A percentile compares a stretch with the other conserved stretches of the same genome.
phyloP scores from a whole-genome alignment of 2,888 invertebrate species.

The Phengaris arion region DNA sequence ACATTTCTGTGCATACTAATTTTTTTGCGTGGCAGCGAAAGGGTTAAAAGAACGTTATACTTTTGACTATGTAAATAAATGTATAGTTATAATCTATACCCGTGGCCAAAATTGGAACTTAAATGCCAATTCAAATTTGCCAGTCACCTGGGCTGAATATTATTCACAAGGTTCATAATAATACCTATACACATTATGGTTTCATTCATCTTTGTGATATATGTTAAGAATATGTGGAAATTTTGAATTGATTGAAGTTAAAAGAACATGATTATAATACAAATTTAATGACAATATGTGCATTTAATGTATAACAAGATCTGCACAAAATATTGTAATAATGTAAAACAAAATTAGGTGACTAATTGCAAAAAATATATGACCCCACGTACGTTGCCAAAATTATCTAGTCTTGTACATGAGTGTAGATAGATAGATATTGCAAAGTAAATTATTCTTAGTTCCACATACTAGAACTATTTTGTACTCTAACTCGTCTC shows the following conservation, averaged over 20 bases:
- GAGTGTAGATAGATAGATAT: constrained; percentile 64
- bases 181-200: background rate
- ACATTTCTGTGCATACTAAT: too few species aligned
- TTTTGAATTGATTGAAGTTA: background rate
- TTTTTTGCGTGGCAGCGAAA: too few species aligned
- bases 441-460: constrained; percentile 43
- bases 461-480: constrained; percentile 30
- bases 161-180: background rate
- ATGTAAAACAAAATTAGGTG: background rate
- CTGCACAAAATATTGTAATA: background rate
- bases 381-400: constrained; percentile 56
- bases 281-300: constrained; percentile 5
- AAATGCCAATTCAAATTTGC: background rate
- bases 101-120: constrained; percentile 1
- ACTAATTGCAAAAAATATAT: constrained; percentile 21
- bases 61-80: background rate
- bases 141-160: background rate
- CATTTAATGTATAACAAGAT: background rate
- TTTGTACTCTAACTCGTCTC: constrained; percentile 35
- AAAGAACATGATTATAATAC: background rate
- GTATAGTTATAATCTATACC: background rate
- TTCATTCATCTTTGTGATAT: background rate
- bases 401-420: constrained; percentile 61
- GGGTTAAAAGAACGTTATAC: background rate
- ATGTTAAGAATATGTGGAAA: background rate